Evolutionary conservation across 2,797 vertebrate genomes (phyloP).

Genomic region (Trematomus bernacchii): DNA sequence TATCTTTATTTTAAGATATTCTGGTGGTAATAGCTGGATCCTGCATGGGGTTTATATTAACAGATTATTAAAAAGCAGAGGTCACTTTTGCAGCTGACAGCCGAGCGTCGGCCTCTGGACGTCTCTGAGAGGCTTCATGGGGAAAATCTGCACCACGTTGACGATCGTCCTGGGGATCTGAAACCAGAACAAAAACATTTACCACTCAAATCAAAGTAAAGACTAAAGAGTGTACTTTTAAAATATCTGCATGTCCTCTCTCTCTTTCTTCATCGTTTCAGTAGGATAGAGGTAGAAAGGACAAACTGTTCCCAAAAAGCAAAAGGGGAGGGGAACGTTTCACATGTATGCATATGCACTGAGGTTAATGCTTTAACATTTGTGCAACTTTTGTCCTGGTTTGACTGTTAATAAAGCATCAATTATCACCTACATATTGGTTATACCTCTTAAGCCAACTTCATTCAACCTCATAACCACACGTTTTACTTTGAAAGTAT

Average conservation of each 20-base stretch:
- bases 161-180: constrained; percentile 80
- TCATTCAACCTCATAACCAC: too few relatives aligned
- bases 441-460: too few relatives aligned
- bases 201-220: too few relatives aligned
- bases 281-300: not conserved
- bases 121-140: constrained; percentile 69
- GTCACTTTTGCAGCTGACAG: constrained; percentile 76
- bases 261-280: not conserved
- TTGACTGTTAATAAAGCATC: too few relatives aligned
- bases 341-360: not conserved
- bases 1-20: not conserved
- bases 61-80: too few relatives aligned
- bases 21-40: not conserved
- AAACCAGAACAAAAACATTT: not conserved
- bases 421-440: too few relatives aligned
- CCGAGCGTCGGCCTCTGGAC: constrained; percentile 60
- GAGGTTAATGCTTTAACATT: too few relatives aligned
- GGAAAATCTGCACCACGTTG: constrained; percentile 79
- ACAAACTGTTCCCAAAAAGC: constrained; percentile 7
- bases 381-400: too few relatives aligned
- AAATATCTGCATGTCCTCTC: not conserved
- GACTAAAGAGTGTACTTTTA: not conserved
- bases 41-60: not conserved
- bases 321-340: too few relatives aligned
- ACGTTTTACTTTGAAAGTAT: too few relatives aligned